Percentiles rank a stretch among this genome's conserved stretches.
These are phyloP conservation scores for Catalaphyllia jardinei DNA, from an alignment of 64 coral and sea anemone species.

Conservation along the genomic window DNA sequence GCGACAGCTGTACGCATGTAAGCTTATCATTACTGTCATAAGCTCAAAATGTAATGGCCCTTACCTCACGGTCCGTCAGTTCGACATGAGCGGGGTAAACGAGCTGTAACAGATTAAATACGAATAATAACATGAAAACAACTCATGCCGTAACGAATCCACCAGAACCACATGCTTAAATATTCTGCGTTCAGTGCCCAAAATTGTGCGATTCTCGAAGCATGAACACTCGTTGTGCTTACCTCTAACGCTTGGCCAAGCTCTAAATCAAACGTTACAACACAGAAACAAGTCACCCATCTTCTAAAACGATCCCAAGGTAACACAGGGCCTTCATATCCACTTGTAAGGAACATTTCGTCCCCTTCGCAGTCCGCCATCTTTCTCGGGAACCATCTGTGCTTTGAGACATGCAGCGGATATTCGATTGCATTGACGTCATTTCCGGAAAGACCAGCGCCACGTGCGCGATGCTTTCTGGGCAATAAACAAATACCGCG, in stretches of 20 bases:
- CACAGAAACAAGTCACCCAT: constrained; percentile 98
- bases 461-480: not conserved
- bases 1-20: no score
- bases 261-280: constrained; percentile 98
- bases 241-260: constrained; percentile 97
- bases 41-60: not conserved
- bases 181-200: constrained; percentile 18
- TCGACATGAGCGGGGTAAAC: constrained; percentile 86
- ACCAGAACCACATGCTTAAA: constrained; percentile 18
- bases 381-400: constrained; percentile 46
- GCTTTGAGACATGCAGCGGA: not conserved
- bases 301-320: constrained; percentile 99
- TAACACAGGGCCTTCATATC: constrained; percentile 62
- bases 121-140: constrained; percentile 22
- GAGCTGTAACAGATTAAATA: constrained; percentile 55
- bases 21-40: not conserved
- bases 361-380: constrained; percentile 80
- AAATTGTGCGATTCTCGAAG: constrained; percentile 15
- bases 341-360: constrained; percentile 58
- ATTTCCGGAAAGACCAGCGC: constrained; percentile 3
- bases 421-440: not conserved
- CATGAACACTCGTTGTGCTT: not conserved
- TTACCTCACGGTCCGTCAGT: constrained; percentile 92
- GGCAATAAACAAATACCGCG: constrained; percentile 27
- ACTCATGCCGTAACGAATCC: not conserved